Evolutionary conservation across 2,797 vertebrate genomes (phyloP).

Genomic region (Megaceryle alcyon): DNA sequence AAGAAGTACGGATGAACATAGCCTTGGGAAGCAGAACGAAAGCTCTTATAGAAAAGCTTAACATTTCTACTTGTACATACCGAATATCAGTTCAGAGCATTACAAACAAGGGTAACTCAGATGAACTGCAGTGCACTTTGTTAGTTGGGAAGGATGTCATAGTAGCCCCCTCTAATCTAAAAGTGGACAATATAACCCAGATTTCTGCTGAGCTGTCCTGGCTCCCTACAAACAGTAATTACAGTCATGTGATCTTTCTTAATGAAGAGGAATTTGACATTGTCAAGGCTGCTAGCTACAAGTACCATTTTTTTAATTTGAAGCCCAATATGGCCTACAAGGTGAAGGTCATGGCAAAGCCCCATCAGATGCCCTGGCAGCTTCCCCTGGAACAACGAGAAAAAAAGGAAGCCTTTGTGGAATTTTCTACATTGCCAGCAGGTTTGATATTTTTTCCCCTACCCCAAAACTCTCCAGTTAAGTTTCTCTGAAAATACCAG

Average conservation of each 20-base stretch:
- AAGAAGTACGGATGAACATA: constrained; percentile 89
- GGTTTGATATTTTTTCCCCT: constrained; percentile 78
- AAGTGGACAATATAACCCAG: constrained; percentile 91
- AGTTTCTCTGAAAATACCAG: not conserved
- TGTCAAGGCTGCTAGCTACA: constrained; percentile 90
- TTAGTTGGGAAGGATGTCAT: constrained; percentile 94
- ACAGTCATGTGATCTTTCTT: constrained; percentile 95
- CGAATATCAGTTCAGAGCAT: constrained; percentile 93
- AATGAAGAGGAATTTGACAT: constrained; percentile 92
- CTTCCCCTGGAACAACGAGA: constrained; percentile 94
- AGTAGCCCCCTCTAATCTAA: constrained; percentile 92
- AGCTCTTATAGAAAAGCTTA: constrained; percentile 94
- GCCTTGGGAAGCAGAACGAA: constrained; percentile 90
- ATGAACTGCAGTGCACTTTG: constrained; percentile 92
- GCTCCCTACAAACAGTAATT: constrained; percentile 98
- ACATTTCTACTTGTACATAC: constrained; percentile 87
- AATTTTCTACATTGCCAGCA: constrained; percentile 95
- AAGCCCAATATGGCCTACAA: constrained; percentile 92
- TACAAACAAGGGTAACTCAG: constrained; percentile 89
- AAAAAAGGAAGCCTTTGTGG: constrained; percentile 91
- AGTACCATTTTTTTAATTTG: constrained; percentile 93
- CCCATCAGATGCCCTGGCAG: constrained; percentile 99
- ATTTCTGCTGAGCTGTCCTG: constrained; percentile 92
- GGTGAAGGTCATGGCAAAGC: constrained; percentile 91
- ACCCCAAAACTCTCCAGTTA: not conserved